Evolutionary conservation across 2,888 invertebrate species (phyloP), one percentile per base, ranked within the genome.

Genomic region (Zootermopsis nevadensis): DNA sequence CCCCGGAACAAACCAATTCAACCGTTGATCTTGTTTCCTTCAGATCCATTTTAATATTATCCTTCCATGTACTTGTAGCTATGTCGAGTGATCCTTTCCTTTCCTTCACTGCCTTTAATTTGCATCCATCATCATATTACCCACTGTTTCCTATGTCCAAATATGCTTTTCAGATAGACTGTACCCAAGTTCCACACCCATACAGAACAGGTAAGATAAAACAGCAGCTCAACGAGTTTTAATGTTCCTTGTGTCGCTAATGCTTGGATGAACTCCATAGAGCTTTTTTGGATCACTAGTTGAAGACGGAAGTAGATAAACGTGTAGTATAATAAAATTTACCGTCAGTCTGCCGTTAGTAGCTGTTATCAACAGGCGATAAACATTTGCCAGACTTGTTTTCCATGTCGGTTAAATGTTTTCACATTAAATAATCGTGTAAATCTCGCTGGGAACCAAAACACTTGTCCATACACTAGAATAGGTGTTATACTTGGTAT

Each of bases 381-480:
- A 74, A 74, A 74, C 38, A 74, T 74, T 74, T 74, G 27, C 38
- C 7, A 22, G 1, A 8, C 35, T 19, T 74, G 74, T 74, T 74
- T 74, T 74, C 74, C n/a, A 10, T 69, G 69, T 69, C 3, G 30
- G 33, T 69, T 27, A 4, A 67, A 31, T 72, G 72, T 72, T 35
- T 24, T 74, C 69, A 24, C 35, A 38, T 74, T 42, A 74, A 42
- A 42, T 74, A 74, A 74, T 42, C 74, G 74, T 22, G 4, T 22
- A 38, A 74, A 74, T 42, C 74, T 2, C 0, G 31, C 24, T n/a
- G 74, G 4, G 42, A 42, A 74, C 38, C 27, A 24, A 19, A n/a
- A 33, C 74, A 74, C 42, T 38, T 74, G 74, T 74, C n/a, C n/a
- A 2, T 19, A 33, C 69, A 69, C 6, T 6, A 33, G 24, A 19